Base-by-base conservation (phyloP, 2,888 invertebrate species). In the Gerris lacustris region DNA sequence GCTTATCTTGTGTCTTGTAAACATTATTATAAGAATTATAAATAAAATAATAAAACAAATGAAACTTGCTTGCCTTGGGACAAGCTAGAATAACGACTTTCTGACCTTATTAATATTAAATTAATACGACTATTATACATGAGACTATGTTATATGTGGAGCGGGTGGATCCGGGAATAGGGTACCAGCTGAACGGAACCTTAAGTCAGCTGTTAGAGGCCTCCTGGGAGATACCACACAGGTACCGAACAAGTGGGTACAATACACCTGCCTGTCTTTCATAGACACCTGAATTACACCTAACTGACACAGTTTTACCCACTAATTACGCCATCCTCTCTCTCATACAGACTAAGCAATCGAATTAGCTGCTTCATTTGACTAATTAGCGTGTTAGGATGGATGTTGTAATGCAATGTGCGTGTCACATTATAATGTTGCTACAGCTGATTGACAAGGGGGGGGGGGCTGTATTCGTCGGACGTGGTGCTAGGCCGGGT, bases 401-500 rank as follows among this genome's bases (percentile, higher is more conserved):
- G 55, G 9, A 9, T 55, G 15, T 15, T 9, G 55, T 55, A 55
- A 55, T 55, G 55, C 55, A 55, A 11, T 15, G 55, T 55, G 55
- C 55, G 55, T 55, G 55, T 55, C 55, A 55, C 55, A 55, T 55
- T 55, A 11, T 55, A 55, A 9, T 55, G 55, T 2, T 55, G 31
- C 15, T 55, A 55, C 55, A 55, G 55, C 55, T 55, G 55, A 55
- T 55, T 55, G 55, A 55, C 55, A 55, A 55, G 55, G 55, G 15
- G 55, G 55, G 15, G 55, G 31, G 55, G 1, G 55, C 55, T 55
- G 55, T 11, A 31, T 31, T 31, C 31, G 31, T 31, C 31, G 31
- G 31, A 31, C 31, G 31, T 31, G 31, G 31, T 31, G 15, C 55
- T 55, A 9, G 9, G 15, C 55, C 55, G 15, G 55, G 55, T 55